Base-by-base conservation (phyloP, 1,140 invertebrate genomes). In the Lepidurus couesii region DNA sequence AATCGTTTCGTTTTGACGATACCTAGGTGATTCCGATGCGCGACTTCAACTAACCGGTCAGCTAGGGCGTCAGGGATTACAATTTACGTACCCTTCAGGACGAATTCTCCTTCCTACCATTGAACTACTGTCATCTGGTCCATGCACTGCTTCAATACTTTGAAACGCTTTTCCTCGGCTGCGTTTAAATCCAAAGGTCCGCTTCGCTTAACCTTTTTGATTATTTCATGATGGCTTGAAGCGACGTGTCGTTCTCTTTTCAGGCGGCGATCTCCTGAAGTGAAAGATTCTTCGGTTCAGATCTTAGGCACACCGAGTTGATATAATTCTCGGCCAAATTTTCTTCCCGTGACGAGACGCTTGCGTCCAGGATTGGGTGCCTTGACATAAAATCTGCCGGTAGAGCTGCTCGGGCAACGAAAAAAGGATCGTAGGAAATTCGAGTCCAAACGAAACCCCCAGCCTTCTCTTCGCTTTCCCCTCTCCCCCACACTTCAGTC, bases 1-100 rank as follows among this genome's bases (percentile, higher is more conserved):
- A 83, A 78, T 73, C 81, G 79, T 78, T 84, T 84, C 11, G 81
- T 83, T 76, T 81, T 81, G 3, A 82, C 80, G 13, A 82, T 81
- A 1, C 79, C 80, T 74, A 34, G 75, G 73, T 81, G 80, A 78
- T 79, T 76, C 24, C 74, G 75, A 74, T 81, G 82, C 9, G 81
- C 83, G 26, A 83, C 47, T 16, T 81, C 77, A 44, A 81, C 65
- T 21, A 80, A 80, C 78, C 75, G 77, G 16, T 79, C 45, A 16
- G 79, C 80, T 75, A 82, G 77, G 13, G 24, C 26, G 4, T 47
- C 13, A 10, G 82, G 82, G 74, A 83, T 76, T 9, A 83, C 79
- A 9, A 83, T 78, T 24, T 47, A 1, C 10, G 53, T 77, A 1
- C 47, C 42, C 13, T 77, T 79, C n/a, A 78, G 26, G 9, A 78